These are phyloP conservation scores for Acleris literana DNA, from an alignment of 2,888 invertebrate genomes.

Conservation along the genomic window DNA sequence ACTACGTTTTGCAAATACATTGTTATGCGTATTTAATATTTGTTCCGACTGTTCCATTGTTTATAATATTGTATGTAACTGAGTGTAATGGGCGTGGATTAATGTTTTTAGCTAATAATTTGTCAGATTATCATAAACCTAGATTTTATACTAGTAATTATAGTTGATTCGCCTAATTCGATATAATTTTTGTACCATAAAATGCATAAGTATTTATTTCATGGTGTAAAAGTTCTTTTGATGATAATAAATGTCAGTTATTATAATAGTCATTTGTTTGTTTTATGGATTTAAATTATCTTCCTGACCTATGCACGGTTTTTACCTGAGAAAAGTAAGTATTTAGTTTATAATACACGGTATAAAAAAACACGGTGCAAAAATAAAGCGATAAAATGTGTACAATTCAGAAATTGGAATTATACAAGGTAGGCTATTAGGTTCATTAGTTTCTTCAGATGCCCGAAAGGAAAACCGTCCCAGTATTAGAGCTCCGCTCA, in stretches of 20 bases:
- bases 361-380: no score
- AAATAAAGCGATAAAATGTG: no score
- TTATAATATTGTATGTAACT: not conserved
- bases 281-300: conserved; percentile 10
- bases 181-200: conserved; percentile 39
- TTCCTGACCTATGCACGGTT: no score
- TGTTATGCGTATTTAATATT: not conserved
- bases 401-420: no score
- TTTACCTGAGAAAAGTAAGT: no score
- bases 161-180: conserved; percentile 37
- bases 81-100: not conserved
- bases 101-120: not conserved
- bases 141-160: conserved; percentile 34
- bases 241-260: conserved; percentile 69
- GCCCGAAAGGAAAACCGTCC: no score
- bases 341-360: no score
- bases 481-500: no score
- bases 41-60: no score
- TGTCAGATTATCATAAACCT: conserved; percentile 24
- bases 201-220: conserved; percentile 46
- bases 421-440: no score
- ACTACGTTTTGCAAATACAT: not conserved
- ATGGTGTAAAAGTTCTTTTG: conserved; percentile 59
- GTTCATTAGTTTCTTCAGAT: no score
- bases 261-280: conserved; percentile 45